Percentiles rank a stretch among this genome's conserved stretches.
These are phyloP conservation scores for Colostygia pectinataria DNA, from an alignment of 2,888 invertebrate genomes.

Conservation along the genomic window DNA sequence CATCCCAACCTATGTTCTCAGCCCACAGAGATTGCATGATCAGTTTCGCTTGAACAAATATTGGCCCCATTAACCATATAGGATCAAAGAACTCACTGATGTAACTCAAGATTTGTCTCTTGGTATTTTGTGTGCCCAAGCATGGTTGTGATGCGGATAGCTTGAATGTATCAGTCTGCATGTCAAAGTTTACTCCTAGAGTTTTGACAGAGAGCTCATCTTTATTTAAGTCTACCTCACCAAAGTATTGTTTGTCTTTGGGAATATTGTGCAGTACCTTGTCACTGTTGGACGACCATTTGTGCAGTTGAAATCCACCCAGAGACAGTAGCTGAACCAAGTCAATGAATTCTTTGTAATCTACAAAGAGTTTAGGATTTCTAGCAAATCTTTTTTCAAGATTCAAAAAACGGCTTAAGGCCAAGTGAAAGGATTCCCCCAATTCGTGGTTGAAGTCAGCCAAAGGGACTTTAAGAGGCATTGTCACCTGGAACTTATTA, in stretches of 20 bases:
- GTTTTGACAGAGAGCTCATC: not conserved
- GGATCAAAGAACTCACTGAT: not conserved
- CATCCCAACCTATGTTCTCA: no score
- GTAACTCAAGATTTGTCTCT: not conserved
- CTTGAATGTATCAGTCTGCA: not conserved
- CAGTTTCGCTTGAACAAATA: not conserved
- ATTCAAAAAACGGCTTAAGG: no score
- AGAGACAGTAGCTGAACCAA: not conserved
- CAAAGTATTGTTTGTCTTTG: not conserved
- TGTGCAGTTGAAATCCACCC: not conserved
- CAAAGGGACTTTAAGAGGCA: no score
- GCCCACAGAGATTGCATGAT: no score
- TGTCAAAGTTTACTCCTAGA: not conserved
- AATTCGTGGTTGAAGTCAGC: no score
- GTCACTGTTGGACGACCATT: not conserved
- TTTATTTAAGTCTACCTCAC: not conserved
- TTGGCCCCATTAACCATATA: not conserved
- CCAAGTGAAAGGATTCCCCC: no score
- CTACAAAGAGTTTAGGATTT: no score
- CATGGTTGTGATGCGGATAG: not conserved
- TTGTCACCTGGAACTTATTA: no score
- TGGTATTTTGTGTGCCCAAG: not conserved
- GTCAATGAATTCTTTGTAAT: not conserved
- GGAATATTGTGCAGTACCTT: not conserved
- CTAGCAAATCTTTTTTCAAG: no score